Evolutionary conservation across 2,797 vertebrate genomes (phyloP).

Genomic region (Pangasius larnaudii): DNA sequence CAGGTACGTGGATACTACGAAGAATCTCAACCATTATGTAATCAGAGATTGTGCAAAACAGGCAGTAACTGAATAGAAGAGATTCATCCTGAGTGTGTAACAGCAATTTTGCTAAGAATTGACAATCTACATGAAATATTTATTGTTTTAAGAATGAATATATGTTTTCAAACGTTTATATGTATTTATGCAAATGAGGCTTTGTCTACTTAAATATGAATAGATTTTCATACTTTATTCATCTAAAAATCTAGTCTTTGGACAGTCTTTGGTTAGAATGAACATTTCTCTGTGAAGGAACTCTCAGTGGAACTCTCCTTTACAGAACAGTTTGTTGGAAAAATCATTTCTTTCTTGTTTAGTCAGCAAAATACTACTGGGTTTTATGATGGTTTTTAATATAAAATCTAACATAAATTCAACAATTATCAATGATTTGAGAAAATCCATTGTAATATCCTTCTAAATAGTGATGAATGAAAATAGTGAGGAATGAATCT

Average conservation of each 20-base stretch:
- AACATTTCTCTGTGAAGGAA: neutral
- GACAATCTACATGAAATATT: neutral
- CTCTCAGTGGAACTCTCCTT: neutral
- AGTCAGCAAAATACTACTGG: neutral
- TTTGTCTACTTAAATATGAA: neutral
- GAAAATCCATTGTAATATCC: neutral
- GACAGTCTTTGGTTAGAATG: neutral
- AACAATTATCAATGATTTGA: neutral
- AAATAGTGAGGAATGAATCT: neutral
- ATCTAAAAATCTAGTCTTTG: neutral
- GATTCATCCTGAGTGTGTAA: neutral
- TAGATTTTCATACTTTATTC: neutral
- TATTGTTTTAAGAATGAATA: slow-evolving; percentile 6
- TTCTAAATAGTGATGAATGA: neutral
- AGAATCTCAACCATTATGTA: slow-evolving; percentile 8
- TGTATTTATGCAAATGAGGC: neutral
- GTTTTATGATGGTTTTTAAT: neutral
- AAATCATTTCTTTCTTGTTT: neutral
- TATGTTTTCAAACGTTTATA: neutral
- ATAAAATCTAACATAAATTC: neutral
- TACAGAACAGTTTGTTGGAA: neutral
- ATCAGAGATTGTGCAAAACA: slow-evolving; percentile 32
- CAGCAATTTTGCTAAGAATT: neutral
- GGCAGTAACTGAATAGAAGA: neutral
- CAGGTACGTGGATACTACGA: neutral